phyloP scores from a whole-genome alignment of 1,140 invertebrate genomes.

The Conus ventricosus region DNA sequence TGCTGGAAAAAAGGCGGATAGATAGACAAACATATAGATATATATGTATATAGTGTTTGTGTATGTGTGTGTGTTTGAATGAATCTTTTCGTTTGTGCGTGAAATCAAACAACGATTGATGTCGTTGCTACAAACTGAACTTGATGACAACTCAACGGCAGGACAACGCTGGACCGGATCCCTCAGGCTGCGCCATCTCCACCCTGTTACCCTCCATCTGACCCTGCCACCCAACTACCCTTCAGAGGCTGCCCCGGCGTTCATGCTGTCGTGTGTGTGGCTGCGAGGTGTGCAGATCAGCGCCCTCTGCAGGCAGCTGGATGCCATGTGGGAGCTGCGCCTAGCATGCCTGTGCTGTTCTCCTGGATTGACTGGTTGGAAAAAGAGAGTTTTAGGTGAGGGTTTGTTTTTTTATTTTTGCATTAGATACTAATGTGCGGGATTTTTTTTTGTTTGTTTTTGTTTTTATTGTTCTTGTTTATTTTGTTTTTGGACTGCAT shows the following conservation, averaged over 20 bases:
- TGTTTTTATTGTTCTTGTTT: too few relatives aligned
- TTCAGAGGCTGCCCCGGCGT: conserved; percentile 49
- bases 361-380: conserved; percentile 66
- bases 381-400: conserved; percentile 55
- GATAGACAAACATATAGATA: too few relatives aligned
- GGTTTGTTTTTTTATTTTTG: conserved; percentile 18
- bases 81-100: too few relatives aligned
- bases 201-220: conserved; percentile 53
- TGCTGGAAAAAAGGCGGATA: too few relatives aligned
- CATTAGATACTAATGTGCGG: background rate
- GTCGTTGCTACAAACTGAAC: too few relatives aligned
- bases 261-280: conserved; percentile 56
- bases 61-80: too few relatives aligned
- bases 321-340: conserved; percentile 55
- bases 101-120: too few relatives aligned
- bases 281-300: conserved; percentile 47
- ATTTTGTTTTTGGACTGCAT: too few relatives aligned
- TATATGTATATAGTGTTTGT: too few relatives aligned
- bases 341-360: conserved; percentile 54
- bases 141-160: conserved; percentile 19
- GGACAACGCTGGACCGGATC: conserved; percentile 51
- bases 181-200: conserved; percentile 51
- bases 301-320: conserved; percentile 50
- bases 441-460: background rate
- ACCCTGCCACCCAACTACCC: conserved; percentile 60